These are phyloP conservation scores for Malurus alboscapulatus DNA, from an alignment of 2,113 vertebrate species.

Conservation along the genomic window DNA sequence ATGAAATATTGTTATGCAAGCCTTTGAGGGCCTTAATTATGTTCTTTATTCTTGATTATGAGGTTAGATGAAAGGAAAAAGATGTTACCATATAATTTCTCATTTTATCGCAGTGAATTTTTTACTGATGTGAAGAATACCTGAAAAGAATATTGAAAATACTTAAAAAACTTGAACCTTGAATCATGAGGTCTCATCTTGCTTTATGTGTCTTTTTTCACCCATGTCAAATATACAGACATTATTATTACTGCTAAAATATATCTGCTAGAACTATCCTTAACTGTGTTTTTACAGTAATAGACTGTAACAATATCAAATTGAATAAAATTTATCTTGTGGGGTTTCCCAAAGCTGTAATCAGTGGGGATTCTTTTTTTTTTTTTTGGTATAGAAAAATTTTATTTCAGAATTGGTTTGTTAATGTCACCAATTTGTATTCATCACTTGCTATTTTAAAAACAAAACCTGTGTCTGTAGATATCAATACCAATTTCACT, in stretches of 20 bases:
- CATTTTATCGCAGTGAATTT: background rate
- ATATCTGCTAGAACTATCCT: background rate
- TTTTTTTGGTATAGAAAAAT: background rate
- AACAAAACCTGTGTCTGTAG: background rate
- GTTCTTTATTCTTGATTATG: background rate
- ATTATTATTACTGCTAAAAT: background rate
- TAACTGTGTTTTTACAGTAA: background rate
- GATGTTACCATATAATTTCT: background rate
- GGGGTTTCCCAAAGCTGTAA: background rate
- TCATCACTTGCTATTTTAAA: background rate
- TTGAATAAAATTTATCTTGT: background rate
- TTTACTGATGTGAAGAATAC: background rate
- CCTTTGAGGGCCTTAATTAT: background rate
- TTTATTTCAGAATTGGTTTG: background rate
- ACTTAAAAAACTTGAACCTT: background rate
- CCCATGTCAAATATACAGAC: background rate
- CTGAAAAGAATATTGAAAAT: background rate
- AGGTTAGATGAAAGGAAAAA: background rate
- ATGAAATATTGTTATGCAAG: background rate
- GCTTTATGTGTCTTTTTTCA: background rate
- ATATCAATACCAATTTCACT: background rate
- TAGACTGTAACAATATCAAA: background rate
- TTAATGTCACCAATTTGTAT: background rate
- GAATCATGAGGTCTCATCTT: background rate
- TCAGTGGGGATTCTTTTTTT: background rate